phyloP scores from a whole-genome alignment of 1,140 invertebrate genomes.

The Drosophila busckii region DNA sequence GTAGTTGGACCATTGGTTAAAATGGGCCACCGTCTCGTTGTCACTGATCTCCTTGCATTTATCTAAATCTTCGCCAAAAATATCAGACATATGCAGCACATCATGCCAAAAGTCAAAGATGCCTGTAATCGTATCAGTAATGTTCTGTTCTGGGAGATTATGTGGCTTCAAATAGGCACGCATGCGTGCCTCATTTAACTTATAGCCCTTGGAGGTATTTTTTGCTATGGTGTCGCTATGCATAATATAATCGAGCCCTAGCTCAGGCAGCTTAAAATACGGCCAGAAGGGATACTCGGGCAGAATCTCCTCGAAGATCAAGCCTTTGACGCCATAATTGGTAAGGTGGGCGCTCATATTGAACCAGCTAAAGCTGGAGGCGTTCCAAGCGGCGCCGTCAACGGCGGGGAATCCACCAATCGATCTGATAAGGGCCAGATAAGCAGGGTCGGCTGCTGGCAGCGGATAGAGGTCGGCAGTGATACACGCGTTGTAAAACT shows the following conservation, averaged over 20 bases:
- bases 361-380: slow-evolving; percentile 63
- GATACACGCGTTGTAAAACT: slow-evolving; percentile 59
- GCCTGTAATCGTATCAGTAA: slow-evolving; percentile 28
- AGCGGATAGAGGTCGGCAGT: slow-evolving; percentile 45
- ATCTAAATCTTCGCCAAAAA: slow-evolving; percentile 32
- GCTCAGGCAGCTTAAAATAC: slow-evolving; percentile 56
- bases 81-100: slow-evolving; percentile 34
- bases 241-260: slow-evolving; percentile 66
- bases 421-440: slow-evolving; percentile 59
- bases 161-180: slow-evolving; percentile 38
- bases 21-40: not conserved
- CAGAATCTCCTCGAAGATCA: slow-evolving; percentile 46
- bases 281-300: slow-evolving; percentile 55
- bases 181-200: slow-evolving; percentile 55
- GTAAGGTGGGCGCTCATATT: slow-evolving; percentile 69
- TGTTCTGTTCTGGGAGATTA: slow-evolving; percentile 38
- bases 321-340: slow-evolving; percentile 43
- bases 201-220: slow-evolving; percentile 45
- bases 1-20: slow-evolving; percentile 41
- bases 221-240: slow-evolving; percentile 55
- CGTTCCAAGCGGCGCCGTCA: slow-evolving; percentile 47
- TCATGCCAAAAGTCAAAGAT: slow-evolving; percentile 63
- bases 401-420: slow-evolving; percentile 70
- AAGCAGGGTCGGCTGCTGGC: slow-evolving; percentile 53
- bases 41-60: slow-evolving; percentile 11